Evolutionary conservation across 2,113 vertebrate species (phyloP).

Genomic region (Pycnonotus jocosus): DNA sequence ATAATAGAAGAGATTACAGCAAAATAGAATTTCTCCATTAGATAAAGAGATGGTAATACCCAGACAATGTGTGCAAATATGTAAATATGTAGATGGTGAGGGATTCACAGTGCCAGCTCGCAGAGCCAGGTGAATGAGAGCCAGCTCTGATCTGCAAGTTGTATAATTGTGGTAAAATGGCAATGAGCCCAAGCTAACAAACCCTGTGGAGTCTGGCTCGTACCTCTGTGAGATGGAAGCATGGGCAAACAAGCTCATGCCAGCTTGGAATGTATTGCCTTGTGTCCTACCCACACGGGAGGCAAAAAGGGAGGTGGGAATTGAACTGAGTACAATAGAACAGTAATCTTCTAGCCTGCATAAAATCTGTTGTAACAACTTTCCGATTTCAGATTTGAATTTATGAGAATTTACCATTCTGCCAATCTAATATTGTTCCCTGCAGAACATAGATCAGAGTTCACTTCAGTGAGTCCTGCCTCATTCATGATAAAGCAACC

Average conservation of each 20-base stretch:
- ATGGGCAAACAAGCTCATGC: neutral
- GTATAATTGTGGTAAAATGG: constrained; percentile 38
- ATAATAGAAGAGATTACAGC: constrained; percentile 18
- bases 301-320: neutral
- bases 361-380: neutral
- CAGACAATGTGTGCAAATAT: constrained; percentile 24
- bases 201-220: neutral
- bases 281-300: neutral
- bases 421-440: neutral
- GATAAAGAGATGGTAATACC: constrained; percentile 7
- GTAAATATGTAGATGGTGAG: constrained; percentile 14
- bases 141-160: constrained; percentile 17
- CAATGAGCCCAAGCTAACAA: constrained; percentile 27
- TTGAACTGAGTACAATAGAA: neutral
- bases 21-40: constrained; percentile 31
- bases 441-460: neutral
- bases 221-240: neutral
- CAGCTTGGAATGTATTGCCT: neutral
- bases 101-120: neutral
- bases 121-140: constrained; percentile 20
- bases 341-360: neutral
- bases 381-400: neutral
- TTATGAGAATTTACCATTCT: neutral
- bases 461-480: neutral
- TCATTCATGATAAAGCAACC: neutral